These are phyloP conservation scores for Galerucella nymphaeae DNA, from an alignment of 2,888 invertebrate species.

Conservation along the genomic window DNA sequence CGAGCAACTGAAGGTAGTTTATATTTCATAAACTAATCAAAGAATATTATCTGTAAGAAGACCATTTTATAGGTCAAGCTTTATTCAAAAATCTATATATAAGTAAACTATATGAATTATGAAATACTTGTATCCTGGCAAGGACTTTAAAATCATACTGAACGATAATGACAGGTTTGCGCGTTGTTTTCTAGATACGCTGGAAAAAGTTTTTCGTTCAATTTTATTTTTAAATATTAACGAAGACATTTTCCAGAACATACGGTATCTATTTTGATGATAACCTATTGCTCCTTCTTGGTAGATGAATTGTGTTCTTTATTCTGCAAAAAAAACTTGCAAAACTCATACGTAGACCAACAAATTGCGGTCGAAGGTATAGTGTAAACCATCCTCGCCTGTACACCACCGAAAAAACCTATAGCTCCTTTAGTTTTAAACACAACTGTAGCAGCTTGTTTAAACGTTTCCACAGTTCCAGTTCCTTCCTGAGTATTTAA, in stretches of 20 bases:
- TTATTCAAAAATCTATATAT: background rate
- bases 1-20: background rate
- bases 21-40: background rate
- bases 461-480: background rate
- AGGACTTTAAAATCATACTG: background rate
- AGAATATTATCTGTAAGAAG: background rate
- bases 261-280: too few species aligned
- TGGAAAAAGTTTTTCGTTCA: background rate
- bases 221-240: background rate
- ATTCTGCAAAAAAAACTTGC: constrained; percentile 18
- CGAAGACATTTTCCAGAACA: too few species aligned
- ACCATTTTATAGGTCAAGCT: background rate
- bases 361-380: constrained; percentile 28
- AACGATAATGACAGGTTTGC: background rate
- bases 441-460: constrained; percentile 13
- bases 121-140: background rate
- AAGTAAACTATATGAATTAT: background rate
- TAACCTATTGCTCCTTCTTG: too few species aligned
- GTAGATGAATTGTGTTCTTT: background rate
- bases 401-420: constrained; percentile 18
- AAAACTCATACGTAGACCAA: constrained; percentile 25
- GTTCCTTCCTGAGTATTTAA: constrained; percentile 27
- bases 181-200: background rate
- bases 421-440: constrained; percentile 9
- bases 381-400: constrained; percentile 11